phyloP scores from a whole-genome alignment of 35 echinoderm and acorn worm genomes.

The Ptychodera flava region DNA sequence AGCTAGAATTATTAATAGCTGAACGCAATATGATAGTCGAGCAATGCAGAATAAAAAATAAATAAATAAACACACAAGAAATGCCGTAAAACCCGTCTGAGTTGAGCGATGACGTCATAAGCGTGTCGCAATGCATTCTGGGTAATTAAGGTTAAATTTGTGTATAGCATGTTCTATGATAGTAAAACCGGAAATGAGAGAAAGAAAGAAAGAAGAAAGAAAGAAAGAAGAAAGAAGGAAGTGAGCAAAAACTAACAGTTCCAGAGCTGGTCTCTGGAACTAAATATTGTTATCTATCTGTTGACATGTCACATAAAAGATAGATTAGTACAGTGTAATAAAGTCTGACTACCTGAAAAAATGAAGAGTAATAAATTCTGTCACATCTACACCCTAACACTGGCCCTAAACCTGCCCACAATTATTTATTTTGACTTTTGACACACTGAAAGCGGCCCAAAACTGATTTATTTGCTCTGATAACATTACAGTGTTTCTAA shows the following conservation, averaged over 20 bases:
- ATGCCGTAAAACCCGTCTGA: no score
- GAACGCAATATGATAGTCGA: no score
- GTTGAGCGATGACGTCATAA: no score
- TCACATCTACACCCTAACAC: background rate
- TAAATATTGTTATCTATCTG: background rate
- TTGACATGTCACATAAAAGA: background rate
- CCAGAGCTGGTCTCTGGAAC: no score
- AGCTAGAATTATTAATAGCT: no score
- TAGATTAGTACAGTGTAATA: background rate
- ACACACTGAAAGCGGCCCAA: background rate
- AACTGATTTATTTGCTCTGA: background rate
- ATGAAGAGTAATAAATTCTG: background rate
- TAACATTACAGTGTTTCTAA: background rate
- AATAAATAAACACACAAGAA: no score
- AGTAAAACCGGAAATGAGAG: background rate
- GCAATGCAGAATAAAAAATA: no score
- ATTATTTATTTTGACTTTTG: background rate
- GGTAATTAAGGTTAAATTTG: no score
- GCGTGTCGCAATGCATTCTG: no score
- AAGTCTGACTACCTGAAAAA: background rate
- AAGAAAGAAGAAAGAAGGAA: background rate
- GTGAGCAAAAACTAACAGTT: no score
- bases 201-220: constrained; percentile 5
- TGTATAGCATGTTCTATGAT: no score
- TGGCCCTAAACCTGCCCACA: background rate